Evolutionary conservation across 2,888 invertebrate genomes (phyloP).

Genomic region (Callyntrura sp.): DNA sequence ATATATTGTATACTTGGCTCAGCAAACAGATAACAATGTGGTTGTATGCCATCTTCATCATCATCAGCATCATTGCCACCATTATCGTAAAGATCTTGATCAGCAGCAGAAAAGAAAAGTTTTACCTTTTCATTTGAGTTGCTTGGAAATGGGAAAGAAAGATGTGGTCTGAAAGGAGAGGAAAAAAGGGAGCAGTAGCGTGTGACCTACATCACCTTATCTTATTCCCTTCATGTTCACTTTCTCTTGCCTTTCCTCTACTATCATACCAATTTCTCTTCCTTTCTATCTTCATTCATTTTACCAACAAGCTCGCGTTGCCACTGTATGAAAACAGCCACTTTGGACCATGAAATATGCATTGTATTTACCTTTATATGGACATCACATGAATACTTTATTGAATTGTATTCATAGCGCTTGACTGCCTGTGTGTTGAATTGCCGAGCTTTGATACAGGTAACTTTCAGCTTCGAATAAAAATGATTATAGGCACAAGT

Average conservation of each 20-base stretch:
- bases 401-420: not conserved
- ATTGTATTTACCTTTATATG: conserved; percentile 20
- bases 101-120: conserved; percentile 26
- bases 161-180: conserved; percentile 6
- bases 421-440: no score
- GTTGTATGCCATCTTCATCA: no score
- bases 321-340: not conserved
- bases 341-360: conserved; percentile 37
- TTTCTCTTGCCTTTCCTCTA: not conserved
- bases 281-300: not conserved
- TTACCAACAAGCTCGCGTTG: conserved; percentile 23
- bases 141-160: not conserved
- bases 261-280: conserved; percentile 16
- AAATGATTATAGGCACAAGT: no score
- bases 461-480: not conserved
- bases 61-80: conserved; percentile 1
- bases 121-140: conserved; percentile 44
- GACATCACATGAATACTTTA: conserved; percentile 29
- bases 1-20: not conserved
- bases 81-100: conserved; percentile 24
- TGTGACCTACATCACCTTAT: conserved; percentile 68
- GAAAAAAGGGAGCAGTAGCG: not conserved
- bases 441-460: no score
- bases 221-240: conserved; percentile 8
- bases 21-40: not conserved